These are phyloP conservation scores for Eledone cirrhosa DNA, from an alignment of 2,888 invertebrate species.

Conservation along the genomic window DNA sequence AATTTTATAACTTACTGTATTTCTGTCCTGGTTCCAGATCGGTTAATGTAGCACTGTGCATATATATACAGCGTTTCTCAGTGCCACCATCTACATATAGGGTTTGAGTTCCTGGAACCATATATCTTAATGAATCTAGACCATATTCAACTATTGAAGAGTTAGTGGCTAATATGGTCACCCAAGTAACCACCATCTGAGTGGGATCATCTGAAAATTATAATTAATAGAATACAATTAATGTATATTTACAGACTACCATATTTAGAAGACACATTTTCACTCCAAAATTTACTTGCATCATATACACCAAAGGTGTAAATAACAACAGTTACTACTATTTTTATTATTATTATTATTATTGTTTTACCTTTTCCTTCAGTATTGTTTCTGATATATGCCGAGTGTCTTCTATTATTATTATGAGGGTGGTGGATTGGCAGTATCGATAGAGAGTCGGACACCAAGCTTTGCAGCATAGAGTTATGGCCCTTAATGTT, in stretches of 20 bases:
- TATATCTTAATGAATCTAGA: not conserved
- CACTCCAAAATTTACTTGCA: too few relatives aligned
- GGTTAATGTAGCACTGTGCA: slow-evolving; percentile 56
- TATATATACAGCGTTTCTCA: slow-evolving; percentile 49
- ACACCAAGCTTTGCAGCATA: too few relatives aligned
- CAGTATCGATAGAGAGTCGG: too few relatives aligned
- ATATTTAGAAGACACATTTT: too few relatives aligned
- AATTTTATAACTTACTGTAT: slow-evolving; percentile 49
- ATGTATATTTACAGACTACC: not conserved
- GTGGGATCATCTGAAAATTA: slow-evolving; percentile 42
- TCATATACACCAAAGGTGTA: too few relatives aligned
- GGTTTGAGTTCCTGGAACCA: slow-evolving; percentile 44
- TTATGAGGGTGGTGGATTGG: too few relatives aligned
- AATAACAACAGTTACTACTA: too few relatives aligned
- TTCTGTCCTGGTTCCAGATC: slow-evolving; percentile 48
- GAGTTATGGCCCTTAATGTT: too few relatives aligned
- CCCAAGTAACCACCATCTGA: slow-evolving; percentile 60
- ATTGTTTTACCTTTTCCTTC: too few relatives aligned
- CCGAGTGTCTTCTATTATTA: too few relatives aligned
- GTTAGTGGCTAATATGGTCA: slow-evolving; percentile 41
- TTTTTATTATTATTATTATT: too few relatives aligned
- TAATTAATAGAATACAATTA: not conserved
- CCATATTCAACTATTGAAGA: slow-evolving; percentile 44
- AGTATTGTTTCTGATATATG: too few relatives aligned
- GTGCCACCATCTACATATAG: slow-evolving; percentile 59